Evolutionary conservation across 1,140 invertebrate genomes (phyloP).

Genomic region (Teleopsis dalmanni): DNA sequence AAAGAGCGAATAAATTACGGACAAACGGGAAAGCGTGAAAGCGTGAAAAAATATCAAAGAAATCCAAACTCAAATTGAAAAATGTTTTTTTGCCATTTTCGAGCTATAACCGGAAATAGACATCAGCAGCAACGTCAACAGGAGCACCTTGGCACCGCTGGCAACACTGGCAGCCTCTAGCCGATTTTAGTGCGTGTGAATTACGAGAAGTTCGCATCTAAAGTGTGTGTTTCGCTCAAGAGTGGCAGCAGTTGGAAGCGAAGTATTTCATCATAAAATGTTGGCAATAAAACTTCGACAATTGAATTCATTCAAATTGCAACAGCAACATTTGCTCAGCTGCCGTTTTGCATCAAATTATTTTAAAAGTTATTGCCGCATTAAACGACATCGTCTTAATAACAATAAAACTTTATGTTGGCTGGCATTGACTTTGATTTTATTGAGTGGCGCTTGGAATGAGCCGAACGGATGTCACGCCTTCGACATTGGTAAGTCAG

Average conservation of each 20-base stretch:
- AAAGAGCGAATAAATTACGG: too few species aligned
- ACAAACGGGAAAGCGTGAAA: too few species aligned
- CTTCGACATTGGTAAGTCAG: conserved; percentile 33
- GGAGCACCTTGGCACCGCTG: too few species aligned
- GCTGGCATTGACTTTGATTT: conserved; percentile 41
- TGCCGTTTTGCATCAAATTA: conserved; percentile 28
- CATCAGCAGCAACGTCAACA: too few species aligned
- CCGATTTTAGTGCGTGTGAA: too few species aligned
- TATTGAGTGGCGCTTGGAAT: conserved; percentile 21
- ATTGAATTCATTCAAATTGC: conserved; percentile 24
- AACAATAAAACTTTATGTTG: conserved; percentile 40
- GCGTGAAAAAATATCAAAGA: too few species aligned
- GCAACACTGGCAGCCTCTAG: too few species aligned
- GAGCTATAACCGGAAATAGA: too few species aligned
- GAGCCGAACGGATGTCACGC: conserved; percentile 10
- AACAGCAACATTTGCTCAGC: conserved; percentile 5
- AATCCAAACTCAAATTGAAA: too few species aligned
- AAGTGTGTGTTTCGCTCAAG: conserved; percentile 1
- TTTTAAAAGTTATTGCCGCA: conserved; percentile 38
- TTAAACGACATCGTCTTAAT: conserved; percentile 37
- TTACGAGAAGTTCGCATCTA: too few species aligned
- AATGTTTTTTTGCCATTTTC: too few species aligned
- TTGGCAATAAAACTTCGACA: conserved; percentile 27
- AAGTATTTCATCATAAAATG: conserved; percentile 27
- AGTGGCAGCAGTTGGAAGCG: conserved; percentile 8